Conservation (phyloP, 2,797 vertebrate species). For the Lutjanus argentimaculatus region DNA sequence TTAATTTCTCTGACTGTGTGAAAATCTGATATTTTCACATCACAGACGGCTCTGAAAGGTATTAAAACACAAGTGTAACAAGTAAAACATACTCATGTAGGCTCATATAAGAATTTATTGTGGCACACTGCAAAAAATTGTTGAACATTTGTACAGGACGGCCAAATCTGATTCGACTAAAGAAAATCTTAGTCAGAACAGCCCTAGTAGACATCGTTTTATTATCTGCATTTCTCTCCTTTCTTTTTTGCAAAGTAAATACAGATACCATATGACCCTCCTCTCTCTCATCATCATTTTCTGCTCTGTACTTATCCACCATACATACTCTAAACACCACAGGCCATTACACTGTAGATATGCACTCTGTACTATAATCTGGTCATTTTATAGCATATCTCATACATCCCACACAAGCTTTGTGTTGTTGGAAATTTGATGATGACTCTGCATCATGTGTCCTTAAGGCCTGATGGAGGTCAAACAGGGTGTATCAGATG, state of each 20-base stretch:
- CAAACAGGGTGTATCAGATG: constrained; percentile 35
- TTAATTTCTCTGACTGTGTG: too few species aligned
- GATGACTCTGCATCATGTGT: constrained; percentile 22
- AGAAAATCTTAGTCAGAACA: too few species aligned
- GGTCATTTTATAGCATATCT: constrained; percentile 16
- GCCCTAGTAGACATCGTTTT: too few species aligned
- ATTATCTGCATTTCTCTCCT: neutral
- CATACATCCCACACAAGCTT: neutral
- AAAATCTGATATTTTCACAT: too few species aligned
- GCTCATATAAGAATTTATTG: too few species aligned
- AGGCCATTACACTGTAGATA: neutral
- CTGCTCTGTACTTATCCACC: neutral
- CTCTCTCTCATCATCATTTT: neutral
- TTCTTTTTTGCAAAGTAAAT: neutral
- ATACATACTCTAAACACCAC: neutral
- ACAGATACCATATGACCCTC: neutral
- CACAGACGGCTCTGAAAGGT: too few species aligned
- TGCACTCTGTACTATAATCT: constrained; percentile 3
- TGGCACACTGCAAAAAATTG: too few species aligned
- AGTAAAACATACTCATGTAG: too few species aligned
- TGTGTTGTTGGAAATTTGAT: constrained; percentile 16
- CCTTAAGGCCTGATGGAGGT: constrained; percentile 44
- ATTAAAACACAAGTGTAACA: too few species aligned
- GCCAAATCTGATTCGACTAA: too few species aligned
- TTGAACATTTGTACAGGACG: too few species aligned